Evolutionary conservation across 2,888 invertebrate species (phyloP).

Genomic region (Mythimna impura): DNA sequence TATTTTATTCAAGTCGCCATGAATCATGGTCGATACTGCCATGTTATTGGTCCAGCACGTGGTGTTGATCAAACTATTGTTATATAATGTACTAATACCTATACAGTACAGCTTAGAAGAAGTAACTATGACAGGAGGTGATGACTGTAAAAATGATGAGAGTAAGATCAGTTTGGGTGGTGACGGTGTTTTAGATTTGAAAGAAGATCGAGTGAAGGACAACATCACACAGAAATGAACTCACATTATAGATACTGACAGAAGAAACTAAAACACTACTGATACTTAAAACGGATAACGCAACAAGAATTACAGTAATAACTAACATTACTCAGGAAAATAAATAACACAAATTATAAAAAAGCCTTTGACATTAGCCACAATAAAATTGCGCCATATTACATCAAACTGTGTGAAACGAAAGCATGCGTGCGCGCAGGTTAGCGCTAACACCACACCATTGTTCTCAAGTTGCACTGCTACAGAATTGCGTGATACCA

Average conservation of each 20-base stretch:
- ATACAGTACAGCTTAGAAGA: slow-evolving; percentile 5
- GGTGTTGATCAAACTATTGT: slow-evolving; percentile 48
- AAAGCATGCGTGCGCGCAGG: slow-evolving; percentile 69
- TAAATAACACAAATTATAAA: slow-evolving; percentile 49
- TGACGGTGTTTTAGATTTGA: no score
- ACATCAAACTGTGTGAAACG: slow-evolving; percentile 67
- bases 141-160: neutral
- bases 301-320: slow-evolving; percentile 31
- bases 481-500: slow-evolving; percentile 74
- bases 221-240: neutral
- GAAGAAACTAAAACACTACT: neutral
- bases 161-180: neutral
- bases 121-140: neutral
- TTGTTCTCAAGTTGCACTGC: slow-evolving; percentile 70
- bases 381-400: slow-evolving; percentile 64
- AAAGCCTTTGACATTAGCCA: slow-evolving; percentile 60
- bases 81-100: neutral
- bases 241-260: neutral
- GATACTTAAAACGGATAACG: slow-evolving; percentile 2
- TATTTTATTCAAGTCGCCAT: slow-evolving; percentile 62
- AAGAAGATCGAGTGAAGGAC: neutral
- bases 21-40: slow-evolving; percentile 65
- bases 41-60: slow-evolving; percentile 62
- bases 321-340: slow-evolving; percentile 48
- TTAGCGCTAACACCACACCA: slow-evolving; percentile 69